Base-by-base conservation (phyloP, 2,113 vertebrate species). In the Astur gentilis region DNA sequence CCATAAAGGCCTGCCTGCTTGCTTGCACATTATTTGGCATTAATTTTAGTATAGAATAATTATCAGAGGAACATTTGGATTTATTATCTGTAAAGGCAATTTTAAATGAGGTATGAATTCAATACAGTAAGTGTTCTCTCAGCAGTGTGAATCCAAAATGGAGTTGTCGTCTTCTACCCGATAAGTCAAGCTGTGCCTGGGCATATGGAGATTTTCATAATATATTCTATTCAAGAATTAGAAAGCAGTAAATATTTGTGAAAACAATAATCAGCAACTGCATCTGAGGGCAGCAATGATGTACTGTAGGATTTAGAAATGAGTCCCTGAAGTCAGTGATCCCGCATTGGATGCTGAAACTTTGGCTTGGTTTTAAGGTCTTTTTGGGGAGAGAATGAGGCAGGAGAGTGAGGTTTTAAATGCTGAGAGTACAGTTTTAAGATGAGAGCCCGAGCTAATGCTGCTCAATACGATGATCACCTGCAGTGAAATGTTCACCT, bases 31-130 rank as follows among this genome's bases (percentile, higher is more conserved):
- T 97, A 96, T 96, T 96, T 97, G 89, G 79, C 93, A 96, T 97
- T 97, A 97, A 97, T 97, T 97, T 97, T 94, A 95, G 91, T 95
- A 93, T 76, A 78, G 93, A 94, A 93, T 96, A 97, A 97, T 96
- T 95, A 96, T 93, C 94, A 96, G 82, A 97, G 96, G 93, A 96
- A 96, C 95, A 94, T 96, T 97, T 96, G 94, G 88, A 96, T 96
- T 96, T 97, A 95, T 96, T 95, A 89, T 95, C 92, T 96, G 86
- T 93, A 93, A 91, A 96, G 90, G 92, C 91, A 97, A 76, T 96
- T 97, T 94, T 69, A 96, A 93, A 95, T 93, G 91, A 96, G 67
- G 85, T 96, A 91, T 96, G 93, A 97, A 96, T 94, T 86, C 88
- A 94, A 32, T 96, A 91, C 69, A 96, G 49, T 93, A 69, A 94